These are phyloP conservation scores for Strix uralensis DNA, from an alignment of 2,113 vertebrate genomes.

Conservation along the genomic window DNA sequence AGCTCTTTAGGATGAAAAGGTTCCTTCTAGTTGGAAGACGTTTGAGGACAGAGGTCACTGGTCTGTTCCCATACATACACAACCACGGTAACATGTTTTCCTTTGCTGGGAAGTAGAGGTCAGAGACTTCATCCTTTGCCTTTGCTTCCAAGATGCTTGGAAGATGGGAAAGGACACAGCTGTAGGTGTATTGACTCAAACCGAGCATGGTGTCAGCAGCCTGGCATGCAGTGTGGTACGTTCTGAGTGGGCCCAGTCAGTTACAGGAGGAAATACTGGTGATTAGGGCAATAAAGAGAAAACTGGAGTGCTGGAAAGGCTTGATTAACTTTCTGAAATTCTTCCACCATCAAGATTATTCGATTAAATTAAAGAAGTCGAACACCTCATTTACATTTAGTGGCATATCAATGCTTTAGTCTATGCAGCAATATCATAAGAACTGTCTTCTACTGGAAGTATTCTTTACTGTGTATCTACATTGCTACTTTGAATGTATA, in stretches of 20 bases:
- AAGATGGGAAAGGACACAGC: background rate
- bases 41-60: background rate
- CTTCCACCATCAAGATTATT: background rate
- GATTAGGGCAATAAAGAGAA: background rate
- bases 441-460: background rate
- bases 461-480: background rate
- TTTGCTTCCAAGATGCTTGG: background rate
- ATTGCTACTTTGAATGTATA: background rate
- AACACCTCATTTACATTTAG: background rate
- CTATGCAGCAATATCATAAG: background rate
- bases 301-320: background rate
- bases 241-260: background rate
- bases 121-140: background rate
- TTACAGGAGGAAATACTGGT: background rate
- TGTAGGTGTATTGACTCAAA: background rate
- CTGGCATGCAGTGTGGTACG: fast-evolving
- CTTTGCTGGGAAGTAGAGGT: background rate
- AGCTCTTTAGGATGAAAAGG: background rate
- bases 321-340: background rate
- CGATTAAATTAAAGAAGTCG: background rate
- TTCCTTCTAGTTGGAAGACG: background rate
- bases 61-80: background rate
- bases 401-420: background rate
- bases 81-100: background rate
- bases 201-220: background rate